These are phyloP conservation scores for Apodemus sylvaticus DNA, from an alignment of 2,113 vertebrate species.

Conservation along the genomic window DNA sequence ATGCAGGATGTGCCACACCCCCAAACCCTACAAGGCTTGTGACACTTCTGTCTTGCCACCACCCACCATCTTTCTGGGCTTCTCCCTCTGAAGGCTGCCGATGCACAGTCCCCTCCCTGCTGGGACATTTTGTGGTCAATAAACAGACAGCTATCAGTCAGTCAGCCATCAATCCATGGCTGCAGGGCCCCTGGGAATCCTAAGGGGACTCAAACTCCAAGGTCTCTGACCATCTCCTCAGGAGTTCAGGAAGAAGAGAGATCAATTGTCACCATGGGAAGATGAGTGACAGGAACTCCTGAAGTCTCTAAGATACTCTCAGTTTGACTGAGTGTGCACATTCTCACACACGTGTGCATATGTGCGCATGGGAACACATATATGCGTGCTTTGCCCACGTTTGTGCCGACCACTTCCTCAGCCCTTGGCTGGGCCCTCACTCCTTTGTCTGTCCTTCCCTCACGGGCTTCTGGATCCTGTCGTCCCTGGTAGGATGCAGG, in stretches of 20 bases:
- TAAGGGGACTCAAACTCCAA: neutral
- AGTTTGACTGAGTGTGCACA: neutral
- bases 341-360: neutral
- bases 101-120: neutral
- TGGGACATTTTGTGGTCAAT: neutral
- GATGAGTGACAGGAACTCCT: neutral
- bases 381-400: neutral
- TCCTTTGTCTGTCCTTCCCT: neutral
- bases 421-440: neutral
- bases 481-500: neutral
- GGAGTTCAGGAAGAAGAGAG: neutral
- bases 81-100: neutral
- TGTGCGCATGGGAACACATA: neutral
- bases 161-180: neutral
- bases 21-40: neutral
- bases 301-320: neutral
- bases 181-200: neutral
- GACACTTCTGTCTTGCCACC: neutral
- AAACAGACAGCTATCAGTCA: neutral
- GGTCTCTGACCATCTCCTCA: neutral
- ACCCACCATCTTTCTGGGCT: neutral
- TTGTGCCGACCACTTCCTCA: neutral
- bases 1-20: accelerated
- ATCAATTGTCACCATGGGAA: neutral
- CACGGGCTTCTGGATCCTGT: neutral